A percentile compares a stretch with the other conserved stretches of the same genome.
Evolutionary conservation across 2,113 vertebrate species (phyloP).

Genomic region (Albula goreensis): DNA sequence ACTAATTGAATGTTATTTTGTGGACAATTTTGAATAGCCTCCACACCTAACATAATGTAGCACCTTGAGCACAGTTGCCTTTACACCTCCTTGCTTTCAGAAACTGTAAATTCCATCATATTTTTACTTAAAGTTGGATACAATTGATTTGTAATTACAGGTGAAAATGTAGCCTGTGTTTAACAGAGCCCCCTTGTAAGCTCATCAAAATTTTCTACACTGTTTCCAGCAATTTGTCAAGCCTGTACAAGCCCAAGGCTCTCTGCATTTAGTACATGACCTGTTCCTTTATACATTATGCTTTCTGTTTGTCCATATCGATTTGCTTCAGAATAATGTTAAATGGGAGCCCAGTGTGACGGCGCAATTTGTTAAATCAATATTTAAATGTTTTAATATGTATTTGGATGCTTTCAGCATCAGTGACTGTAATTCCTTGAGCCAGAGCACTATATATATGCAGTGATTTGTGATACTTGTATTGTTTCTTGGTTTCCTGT

Average conservation of each 20-base stretch:
- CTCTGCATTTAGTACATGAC: too few species aligned
- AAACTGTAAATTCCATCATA: too few species aligned
- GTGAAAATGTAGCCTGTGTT: not conserved
- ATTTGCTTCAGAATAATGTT: not conserved
- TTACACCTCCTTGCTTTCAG: not conserved
- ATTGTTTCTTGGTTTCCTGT: not conserved
- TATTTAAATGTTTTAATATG: not conserved
- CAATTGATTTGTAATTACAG: too few species aligned
- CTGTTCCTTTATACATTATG: too few species aligned
- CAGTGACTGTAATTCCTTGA: not conserved
- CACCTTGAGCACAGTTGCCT: not conserved
- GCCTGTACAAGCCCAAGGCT: too few species aligned
- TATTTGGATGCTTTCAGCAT: not conserved
- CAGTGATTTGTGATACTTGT: not conserved
- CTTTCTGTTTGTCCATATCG: not conserved
- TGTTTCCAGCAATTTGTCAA: too few species aligned
- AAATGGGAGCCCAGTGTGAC: not conserved
- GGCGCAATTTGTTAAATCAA: not conserved
- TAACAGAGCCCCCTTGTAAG: not conserved
- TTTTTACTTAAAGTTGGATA: too few species aligned
- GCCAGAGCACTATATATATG: not conserved
- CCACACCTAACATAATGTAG: not conserved
- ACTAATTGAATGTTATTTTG: not conserved
- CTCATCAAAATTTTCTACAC: not conserved
- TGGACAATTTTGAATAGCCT: not conserved